Evolutionary conservation across 1,140 invertebrate genomes (phyloP), one percentile per base, ranked within the genome.

Genomic region (Bombus sibiricus): DNA sequence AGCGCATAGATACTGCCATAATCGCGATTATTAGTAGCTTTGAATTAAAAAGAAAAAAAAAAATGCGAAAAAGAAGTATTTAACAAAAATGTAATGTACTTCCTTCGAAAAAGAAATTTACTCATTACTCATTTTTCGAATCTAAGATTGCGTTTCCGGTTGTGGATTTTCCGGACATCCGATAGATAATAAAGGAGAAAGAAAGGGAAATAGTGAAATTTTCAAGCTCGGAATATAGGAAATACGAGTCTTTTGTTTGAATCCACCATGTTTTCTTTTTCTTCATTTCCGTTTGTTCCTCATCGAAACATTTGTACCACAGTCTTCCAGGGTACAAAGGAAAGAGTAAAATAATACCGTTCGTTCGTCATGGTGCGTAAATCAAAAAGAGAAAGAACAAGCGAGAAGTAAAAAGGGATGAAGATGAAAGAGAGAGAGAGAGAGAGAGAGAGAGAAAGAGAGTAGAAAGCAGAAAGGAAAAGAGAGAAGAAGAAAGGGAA

Each of bases 301-400:
- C 37, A 76, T 68, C 53, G 47, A 73, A 86, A 87, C 68, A 81
- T 89, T 89, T 92, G 90, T 91, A 91, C 91, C 90, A 41, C 80
- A 91, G 86, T 91, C 88, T 92, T 92, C 89, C 89, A 92, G 62
- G 92, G 91, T 92, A 92, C 90, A 92, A 84, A 79, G 37, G 47
- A 71, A 79, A 84, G n/a, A 79, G 66, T 84, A 68, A 90, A 87
- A 57, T 77, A 84, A 75, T 83, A 83, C 81, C 66, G 71, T 83
- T 89, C 73, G 77, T 89, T 89, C 76, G 87, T 88, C 78, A 74
- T 87, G 77, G 81, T 87, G 71, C 72, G 83, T 85, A 73, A 92
- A 92, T 91, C 77, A 90, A 92, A 88, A 88, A 72, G 34, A 2
- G n/a, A 62, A 74, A 89, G 28, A 78, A 76, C 74, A 53, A 53